Evolutionary conservation across 2,113 vertebrate genomes (phyloP), one percentile per base, ranked within the genome.

Genomic region (Cephalophus harveyi): DNA sequence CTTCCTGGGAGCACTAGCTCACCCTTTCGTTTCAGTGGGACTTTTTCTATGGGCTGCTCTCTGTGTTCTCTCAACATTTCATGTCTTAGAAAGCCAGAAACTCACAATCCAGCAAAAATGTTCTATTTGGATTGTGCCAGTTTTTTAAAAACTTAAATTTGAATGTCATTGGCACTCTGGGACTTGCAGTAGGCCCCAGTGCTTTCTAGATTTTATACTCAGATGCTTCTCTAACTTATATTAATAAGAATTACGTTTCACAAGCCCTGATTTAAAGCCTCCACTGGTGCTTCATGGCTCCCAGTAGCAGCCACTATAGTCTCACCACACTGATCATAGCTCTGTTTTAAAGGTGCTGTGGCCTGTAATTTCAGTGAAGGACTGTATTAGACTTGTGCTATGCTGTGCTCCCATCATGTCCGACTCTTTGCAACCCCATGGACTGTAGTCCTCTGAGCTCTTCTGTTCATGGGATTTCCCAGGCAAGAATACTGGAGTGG

Each of bases 201-300:
- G 84, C 52, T 86, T 10, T 55, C 93, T 89, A 11, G 62, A 14
- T 76, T 94, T 92, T 76, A 27, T 54, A 74, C 13, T 13, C 12
- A 48, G 30, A 21, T 52, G 8, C 11, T 7, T 89, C 48, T 87
- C 43, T 50, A 15, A 59, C 48, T 79, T 59, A 40, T 25, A 27
- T 64, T 88, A 43, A 30, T 74, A 48, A 84, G 59, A 27, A 50
- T 60, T 78, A 91, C 4, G 3, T 67, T 87, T 93, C 54, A n/a
- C 36, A 95, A 71, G 46, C 25, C 19, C n/a, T 59, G 84, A 40
- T 43, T 46, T 95, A 83, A 33, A 55, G 67, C 12, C 89, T 97
- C 99, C 99, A 98, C 99, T 99, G 99, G 98, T 98, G 87, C 98
- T 98, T 97, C 99, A 98, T 97, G 95, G 99, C 99, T 99, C 96